Evolutionary conservation across 2,113 vertebrate species (phyloP), one percentile per base, ranked within the genome.

Genomic region (Axis porcinus): DNA sequence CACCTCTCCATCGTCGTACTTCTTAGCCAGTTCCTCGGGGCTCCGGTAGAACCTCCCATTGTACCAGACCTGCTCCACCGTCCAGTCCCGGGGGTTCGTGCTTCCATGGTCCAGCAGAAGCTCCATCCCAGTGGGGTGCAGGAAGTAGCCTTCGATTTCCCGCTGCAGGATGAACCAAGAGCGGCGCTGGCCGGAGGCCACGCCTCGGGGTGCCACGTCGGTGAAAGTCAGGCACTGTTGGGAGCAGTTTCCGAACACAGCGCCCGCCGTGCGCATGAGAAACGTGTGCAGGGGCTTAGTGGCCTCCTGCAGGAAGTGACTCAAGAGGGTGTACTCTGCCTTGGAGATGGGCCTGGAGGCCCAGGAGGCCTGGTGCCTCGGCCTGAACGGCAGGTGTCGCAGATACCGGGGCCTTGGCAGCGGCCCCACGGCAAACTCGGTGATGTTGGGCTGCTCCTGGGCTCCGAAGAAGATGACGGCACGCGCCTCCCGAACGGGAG

Each of bases 61-160:
- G 98, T 99, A 99, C 99, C 99, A 99, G 43, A 99, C 92, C 89
- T 91, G 99, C 92, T 98, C 99, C 25, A 99, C 99, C 0, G 43
- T 86, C 99, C 99, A 99, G 57, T 87, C 98, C 2, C 83, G 60
- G 1, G 99, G 98, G 88, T 99, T 96, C 0, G 98, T 50, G 90
- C 99, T 98, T 2, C 10, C 30, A 74, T 99, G 99, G 89, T 99
- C 99, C 87, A 99, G 3, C 7, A 99, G 98, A 45, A 99, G 76
- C 97, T 99, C 99, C 96, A 99, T 98, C 43, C 99, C 99, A 19
- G 99, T 97, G 0, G 99, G 99, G 74, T 99, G 99, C 85, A 99
- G 97, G 98, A 99, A 99, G 86, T 98, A 99, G 54, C 99, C 99
- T 82, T 99, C 99, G 3, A 99, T 99, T 2, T 95, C 97, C 89